phyloP scores from a whole-genome alignment of 2,113 vertebrate genomes.

The Neogale vison region DNA sequence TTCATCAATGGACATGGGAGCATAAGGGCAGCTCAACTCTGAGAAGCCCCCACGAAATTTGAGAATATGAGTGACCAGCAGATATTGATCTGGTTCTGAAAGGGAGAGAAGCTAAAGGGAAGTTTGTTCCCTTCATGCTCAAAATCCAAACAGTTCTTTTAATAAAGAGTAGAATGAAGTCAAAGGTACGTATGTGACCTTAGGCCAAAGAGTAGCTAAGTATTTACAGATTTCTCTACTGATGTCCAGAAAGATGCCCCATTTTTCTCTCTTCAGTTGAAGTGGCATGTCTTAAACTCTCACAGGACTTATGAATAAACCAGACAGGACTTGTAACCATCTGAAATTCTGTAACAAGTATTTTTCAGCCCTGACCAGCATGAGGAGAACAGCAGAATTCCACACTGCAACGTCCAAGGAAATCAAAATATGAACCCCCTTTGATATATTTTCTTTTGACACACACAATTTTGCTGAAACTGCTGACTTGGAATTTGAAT shows the following conservation, averaged over 20 bases:
- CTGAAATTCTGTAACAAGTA: slow-evolving; percentile 81
- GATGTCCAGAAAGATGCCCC: slow-evolving; percentile 67
- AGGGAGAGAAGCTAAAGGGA: neutral
- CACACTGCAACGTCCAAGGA: slow-evolving; percentile 81
- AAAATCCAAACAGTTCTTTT: slow-evolving; percentile 23
- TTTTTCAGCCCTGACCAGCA: slow-evolving; percentile 76
- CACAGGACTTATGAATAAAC: slow-evolving; percentile 71
- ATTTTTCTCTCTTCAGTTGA: slow-evolving; percentile 67
- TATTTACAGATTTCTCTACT: slow-evolving; percentile 41
- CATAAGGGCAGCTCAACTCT: neutral
- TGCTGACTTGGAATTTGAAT: slow-evolving; percentile 74
- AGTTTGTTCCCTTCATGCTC: neutral
- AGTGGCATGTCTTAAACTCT: slow-evolving; percentile 77
- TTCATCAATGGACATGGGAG: neutral
- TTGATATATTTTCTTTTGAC: slow-evolving; percentile 81
- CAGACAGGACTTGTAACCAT: slow-evolving; percentile 79
- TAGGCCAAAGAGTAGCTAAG: slow-evolving; percentile 17
- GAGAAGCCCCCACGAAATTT: neutral
- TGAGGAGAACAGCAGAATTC: slow-evolving; percentile 74
- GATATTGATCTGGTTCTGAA: neutral
- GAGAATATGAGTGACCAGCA: neutral
- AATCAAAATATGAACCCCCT: slow-evolving; percentile 84
- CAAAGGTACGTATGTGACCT: neutral
- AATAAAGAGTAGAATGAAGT: neutral
- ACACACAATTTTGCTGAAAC: slow-evolving; percentile 78